A percentile compares a stretch with the other conserved stretches of the same genome.
Conservation (phyloP, 1,140 invertebrate species). For the Mizuhopecten yessoensis region DNA sequence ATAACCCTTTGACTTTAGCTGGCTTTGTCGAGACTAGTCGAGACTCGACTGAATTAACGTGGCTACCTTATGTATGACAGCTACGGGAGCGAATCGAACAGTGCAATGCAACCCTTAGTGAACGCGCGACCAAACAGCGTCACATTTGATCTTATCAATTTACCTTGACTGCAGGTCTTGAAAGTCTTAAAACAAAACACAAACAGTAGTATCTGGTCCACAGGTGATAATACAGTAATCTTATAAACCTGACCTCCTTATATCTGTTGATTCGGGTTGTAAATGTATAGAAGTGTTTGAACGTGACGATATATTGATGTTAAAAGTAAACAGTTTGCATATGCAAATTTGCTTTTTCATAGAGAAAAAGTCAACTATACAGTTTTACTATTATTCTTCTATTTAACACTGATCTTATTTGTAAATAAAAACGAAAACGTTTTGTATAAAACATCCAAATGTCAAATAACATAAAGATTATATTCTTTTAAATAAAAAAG, state of each 20-base stretch:
- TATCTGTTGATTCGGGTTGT: no score
- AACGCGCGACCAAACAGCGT: background rate
- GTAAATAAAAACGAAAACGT: background rate
- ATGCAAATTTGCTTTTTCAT: background rate
- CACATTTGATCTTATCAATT: background rate
- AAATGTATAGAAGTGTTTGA: no score
- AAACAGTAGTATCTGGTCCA: background rate
- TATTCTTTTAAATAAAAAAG: background rate
- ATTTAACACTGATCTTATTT: background rate
- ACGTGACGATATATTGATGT: no score
- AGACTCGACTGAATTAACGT: background rate
- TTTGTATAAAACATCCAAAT: background rate
- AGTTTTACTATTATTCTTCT: no score
- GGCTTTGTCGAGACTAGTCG: background rate
- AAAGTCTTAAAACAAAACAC: background rate
- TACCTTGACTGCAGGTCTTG: background rate
- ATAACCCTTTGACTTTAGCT: constrained; percentile 15
- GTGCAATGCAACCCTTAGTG: background rate
- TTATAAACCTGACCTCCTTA: no score
- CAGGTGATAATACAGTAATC: background rate
- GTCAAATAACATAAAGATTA: background rate
- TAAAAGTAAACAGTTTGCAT: no score
- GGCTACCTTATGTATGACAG: background rate
- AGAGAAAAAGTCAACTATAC: background rate
- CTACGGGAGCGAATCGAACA: constrained; percentile 30